Conservation (phyloP, 2,797 vertebrate species). For the Artibeus jamaicensis region DNA sequence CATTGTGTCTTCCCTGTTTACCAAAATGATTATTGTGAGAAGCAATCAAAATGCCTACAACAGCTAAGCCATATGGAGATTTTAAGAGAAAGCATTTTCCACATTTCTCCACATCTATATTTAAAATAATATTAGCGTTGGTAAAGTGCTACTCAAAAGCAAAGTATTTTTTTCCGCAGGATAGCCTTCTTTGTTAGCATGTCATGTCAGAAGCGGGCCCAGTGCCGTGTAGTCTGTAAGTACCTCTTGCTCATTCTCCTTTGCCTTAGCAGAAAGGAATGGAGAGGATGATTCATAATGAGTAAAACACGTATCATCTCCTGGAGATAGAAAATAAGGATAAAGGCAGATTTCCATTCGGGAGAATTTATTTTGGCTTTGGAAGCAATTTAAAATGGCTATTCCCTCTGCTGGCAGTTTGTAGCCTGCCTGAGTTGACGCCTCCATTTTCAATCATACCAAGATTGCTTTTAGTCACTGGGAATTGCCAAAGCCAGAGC, state of each 20-base stretch:
- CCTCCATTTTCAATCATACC: conserved; percentile 56
- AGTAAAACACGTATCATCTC: conserved; percentile 69
- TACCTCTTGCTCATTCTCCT: not conserved
- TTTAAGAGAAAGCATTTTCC: not conserved
- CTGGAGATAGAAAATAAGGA: conserved; percentile 63
- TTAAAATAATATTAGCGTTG: not conserved
- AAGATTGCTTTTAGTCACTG: conserved; percentile 48
- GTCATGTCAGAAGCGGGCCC: not conserved
- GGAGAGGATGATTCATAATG: conserved; percentile 68
- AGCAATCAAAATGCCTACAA: not conserved
- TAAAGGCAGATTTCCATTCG: conserved; percentile 67
- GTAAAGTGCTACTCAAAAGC: not conserved
- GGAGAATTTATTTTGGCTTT: conserved; percentile 65
- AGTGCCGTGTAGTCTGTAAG: not conserved
- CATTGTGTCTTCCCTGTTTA: not conserved
- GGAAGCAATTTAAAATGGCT: conserved; percentile 67
- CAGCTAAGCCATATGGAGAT: not conserved
- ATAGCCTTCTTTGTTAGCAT: not conserved
- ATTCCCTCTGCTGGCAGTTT: conserved; percentile 44
- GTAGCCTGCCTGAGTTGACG: conserved; percentile 32
- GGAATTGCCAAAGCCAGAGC: not conserved
- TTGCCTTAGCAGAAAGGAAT: conserved; percentile 37
- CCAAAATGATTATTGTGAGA: not conserved
- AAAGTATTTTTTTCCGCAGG: not conserved
- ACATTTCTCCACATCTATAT: not conserved